phyloP scores from a whole-genome alignment of 1,140 invertebrate genomes.

The Zaprionus inermis region DNA sequence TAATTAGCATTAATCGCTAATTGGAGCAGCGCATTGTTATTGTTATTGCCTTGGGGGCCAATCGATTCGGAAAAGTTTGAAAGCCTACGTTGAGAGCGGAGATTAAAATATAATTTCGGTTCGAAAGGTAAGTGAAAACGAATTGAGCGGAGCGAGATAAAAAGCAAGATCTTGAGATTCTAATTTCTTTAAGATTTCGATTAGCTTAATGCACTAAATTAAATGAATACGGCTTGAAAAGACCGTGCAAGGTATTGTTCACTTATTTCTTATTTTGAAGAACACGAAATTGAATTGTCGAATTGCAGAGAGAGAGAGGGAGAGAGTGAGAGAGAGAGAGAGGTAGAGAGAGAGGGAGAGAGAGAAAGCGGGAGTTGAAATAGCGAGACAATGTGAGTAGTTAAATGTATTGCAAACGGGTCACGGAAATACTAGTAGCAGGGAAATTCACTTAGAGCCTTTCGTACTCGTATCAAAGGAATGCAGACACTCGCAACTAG shows the following conservation, averaged over 20 bases:
- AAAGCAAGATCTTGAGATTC: not conserved
- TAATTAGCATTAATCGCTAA: constrained; percentile 51
- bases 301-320: not conserved
- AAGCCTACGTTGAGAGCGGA: not conserved
- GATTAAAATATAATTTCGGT: not conserved
- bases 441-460: constrained; percentile 8
- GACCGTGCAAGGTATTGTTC: not conserved
- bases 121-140: not conserved
- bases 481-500: constrained; percentile 24
- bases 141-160: not conserved
- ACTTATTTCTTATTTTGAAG: not conserved
- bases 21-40: constrained; percentile 45
- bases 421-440: not conserved
- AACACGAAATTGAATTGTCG: not conserved
- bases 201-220: not conserved
- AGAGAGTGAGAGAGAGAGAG: no score
- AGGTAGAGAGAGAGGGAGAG: not conserved
- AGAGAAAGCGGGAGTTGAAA: not conserved
- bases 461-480: constrained; percentile 6
- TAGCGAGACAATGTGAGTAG: not conserved
- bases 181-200: not conserved
- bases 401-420: not conserved
- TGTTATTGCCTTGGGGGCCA: constrained; percentile 21
- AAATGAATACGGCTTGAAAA: not conserved
- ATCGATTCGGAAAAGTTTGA: constrained; percentile 7